Evolutionary conservation across 1,140 invertebrate genomes (phyloP), one percentile per base, ranked within the genome.

Genomic region (Bombus terrestris): DNA sequence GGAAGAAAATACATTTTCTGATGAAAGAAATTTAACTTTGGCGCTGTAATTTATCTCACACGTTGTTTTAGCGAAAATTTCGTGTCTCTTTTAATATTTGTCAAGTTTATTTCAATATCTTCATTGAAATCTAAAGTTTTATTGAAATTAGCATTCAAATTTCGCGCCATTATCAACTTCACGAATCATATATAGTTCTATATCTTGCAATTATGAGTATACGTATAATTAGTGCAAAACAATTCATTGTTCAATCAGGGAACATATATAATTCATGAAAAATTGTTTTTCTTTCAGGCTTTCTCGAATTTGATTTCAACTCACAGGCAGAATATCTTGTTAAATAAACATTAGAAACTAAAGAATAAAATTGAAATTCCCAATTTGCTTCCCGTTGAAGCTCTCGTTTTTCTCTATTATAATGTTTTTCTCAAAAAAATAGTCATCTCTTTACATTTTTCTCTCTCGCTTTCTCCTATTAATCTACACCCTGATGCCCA

Each of bases 401-500:
- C 43, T 75, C 35, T 77, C 47, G n/a, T 69, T 59, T 32, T 25
- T 4, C 47, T 57, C 28, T 78, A 47, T 22, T 47, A 64, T 28
- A 22, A 37, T n/a, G 25, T 77, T 69, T 77, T 39, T 39, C 53
- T 59, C 25, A 72, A 79, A 73, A 85, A 85, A 85, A 85, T 85
- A 85, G 83, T 85, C 47, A 85, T 85, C 77, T 85, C 83, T 80
- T 85, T 85, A 69, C 32, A 85, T 15, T 25, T 73, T 57, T 73
- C 71, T 13, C 37, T 62, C 35, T 69, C 62, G 72, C 59, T 22
- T 15, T 62, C 68, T 57, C 43, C 39, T 75, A 85, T 68, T 85
- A 85, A 81, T 32, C 79, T 85, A 85, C 84, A 85, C 84, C 84
- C 84, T 85, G 84, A 85, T 85, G 84, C 69, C 79, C 84, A 74